A percentile compares a stretch with the other conserved stretches of the same genome.
These are phyloP conservation scores for Spondyliosoma cantharus DNA, from an alignment of 2,797 vertebrate species.

Conservation along the genomic window DNA sequence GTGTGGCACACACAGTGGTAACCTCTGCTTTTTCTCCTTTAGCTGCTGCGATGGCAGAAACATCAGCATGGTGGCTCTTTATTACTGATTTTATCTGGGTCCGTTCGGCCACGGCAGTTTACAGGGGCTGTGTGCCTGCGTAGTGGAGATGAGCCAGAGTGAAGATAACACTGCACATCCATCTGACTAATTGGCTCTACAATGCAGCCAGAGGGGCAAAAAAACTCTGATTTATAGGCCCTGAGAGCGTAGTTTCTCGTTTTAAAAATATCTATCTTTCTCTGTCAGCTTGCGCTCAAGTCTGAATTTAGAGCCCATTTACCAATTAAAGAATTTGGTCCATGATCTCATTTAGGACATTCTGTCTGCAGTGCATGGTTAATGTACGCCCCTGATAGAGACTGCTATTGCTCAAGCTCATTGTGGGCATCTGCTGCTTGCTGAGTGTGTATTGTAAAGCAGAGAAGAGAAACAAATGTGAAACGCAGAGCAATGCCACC, in stretches of 20 bases:
- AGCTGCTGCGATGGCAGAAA: slow-evolving; percentile 57
- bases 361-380: slow-evolving; percentile 20
- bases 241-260: slow-evolving; percentile 49
- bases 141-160: slow-evolving; percentile 62
- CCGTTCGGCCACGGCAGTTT: slow-evolving; percentile 50
- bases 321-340: slow-evolving; percentile 53
- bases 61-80: slow-evolving; percentile 61
- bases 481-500: slow-evolving; percentile 26
- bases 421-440: slow-evolving; percentile 22
- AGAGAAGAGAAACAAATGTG: slow-evolving; percentile 38
- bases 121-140: slow-evolving; percentile 43
- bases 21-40: slow-evolving; percentile 46
- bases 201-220: slow-evolving; percentile 37
- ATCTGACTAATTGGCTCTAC: slow-evolving; percentile 78
- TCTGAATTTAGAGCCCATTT: slow-evolving; percentile 63
- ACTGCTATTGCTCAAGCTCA: slow-evolving; percentile 12
- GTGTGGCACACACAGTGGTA: slow-evolving; percentile 11
- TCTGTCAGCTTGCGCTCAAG: slow-evolving; percentile 43
- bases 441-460: slow-evolving; percentile 36
- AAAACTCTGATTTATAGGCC: slow-evolving; percentile 62
- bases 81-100: slow-evolving; percentile 70
- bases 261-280: slow-evolving; percentile 60
- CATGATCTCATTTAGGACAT: slow-evolving; percentile 41
- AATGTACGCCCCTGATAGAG: slow-evolving; percentile 35
- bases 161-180: slow-evolving; percentile 72